Conservation (phyloP, 2,888 invertebrate genomes). For the Cataglyphis cursor region DNA sequence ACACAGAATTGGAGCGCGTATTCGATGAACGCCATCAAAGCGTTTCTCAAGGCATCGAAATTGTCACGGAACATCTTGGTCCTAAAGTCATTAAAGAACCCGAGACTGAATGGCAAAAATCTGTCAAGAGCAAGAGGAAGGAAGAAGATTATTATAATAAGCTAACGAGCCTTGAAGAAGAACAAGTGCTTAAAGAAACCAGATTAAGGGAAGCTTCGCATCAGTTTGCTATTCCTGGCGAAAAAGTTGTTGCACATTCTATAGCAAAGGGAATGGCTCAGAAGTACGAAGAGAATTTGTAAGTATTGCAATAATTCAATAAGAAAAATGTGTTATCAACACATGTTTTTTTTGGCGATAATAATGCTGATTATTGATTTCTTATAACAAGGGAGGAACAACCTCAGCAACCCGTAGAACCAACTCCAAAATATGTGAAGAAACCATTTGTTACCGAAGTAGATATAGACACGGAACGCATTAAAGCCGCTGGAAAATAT, state of each 20-base stretch:
- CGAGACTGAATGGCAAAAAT: conserved; percentile 95
- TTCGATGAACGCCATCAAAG: conserved; percentile 94
- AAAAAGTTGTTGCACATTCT: conserved; percentile 92
- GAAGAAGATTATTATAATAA: conserved; percentile 95
- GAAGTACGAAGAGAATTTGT: conserved; percentile 94
- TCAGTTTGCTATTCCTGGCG: conserved; percentile 95
- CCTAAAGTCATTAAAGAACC: conserved; percentile 91
- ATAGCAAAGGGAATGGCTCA: conserved; percentile 95
- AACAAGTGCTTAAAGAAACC: conserved; percentile 94
- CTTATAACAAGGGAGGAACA: conserved; percentile 88
- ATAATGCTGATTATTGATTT: not conserved
- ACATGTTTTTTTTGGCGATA: not conserved
- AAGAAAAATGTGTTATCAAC: not conserved
- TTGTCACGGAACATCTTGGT: conserved; percentile 88
- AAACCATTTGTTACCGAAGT: conserved; percentile 85
- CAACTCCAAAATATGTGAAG: conserved; percentile 82
- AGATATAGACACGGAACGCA: conserved; percentile 87
- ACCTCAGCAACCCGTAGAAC: conserved; percentile 87
- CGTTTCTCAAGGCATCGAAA: conserved; percentile 89
- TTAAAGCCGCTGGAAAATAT: conserved; percentile 87
- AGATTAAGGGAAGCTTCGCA: conserved; percentile 92
- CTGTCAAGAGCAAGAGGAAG: conserved; percentile 93
- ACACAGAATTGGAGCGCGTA: conserved; percentile 94
- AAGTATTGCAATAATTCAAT: conserved; percentile 87
- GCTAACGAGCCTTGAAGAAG: conserved; percentile 93